These are phyloP conservation scores for Circaetus gallicus DNA, from an alignment of 2,113 vertebrate species.

Conservation along the genomic window DNA sequence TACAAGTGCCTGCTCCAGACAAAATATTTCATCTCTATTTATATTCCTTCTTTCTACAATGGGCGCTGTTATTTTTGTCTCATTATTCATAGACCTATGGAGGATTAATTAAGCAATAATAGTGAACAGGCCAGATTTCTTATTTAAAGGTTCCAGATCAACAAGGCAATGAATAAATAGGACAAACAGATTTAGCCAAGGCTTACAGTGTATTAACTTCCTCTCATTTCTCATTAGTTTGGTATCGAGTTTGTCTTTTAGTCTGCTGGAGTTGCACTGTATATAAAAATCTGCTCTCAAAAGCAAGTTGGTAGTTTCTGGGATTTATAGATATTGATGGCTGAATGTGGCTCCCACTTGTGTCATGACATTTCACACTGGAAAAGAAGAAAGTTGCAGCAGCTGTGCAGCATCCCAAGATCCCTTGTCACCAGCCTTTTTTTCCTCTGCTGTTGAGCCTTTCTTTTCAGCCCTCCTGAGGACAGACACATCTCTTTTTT, in stretches of 20 bases:
- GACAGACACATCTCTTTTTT: not conserved
- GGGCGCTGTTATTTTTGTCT: not conserved
- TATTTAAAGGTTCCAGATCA: slow-evolving; percentile 28
- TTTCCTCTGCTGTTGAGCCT: not conserved
- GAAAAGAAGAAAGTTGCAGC: not conserved
- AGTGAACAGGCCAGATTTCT: not conserved
- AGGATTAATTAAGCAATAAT: slow-evolving; percentile 38
- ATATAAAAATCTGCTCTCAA: not conserved
- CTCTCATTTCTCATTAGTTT: slow-evolving; percentile 37
- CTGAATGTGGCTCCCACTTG: not conserved
- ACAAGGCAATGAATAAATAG: slow-evolving; percentile 4
- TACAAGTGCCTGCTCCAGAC: not conserved
- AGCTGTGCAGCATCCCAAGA: not conserved
- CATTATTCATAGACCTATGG: not conserved
- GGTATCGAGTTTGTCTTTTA: not conserved
- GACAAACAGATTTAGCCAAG: slow-evolving; percentile 10
- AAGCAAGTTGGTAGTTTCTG: not conserved
- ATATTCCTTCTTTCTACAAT: not conserved
- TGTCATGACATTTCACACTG: slow-evolving; percentile 6
- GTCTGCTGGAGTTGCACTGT: not conserved
- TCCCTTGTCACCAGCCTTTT: not conserved
- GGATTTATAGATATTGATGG: slow-evolving; percentile 24
- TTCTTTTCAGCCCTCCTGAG: not conserved
- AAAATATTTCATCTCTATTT: not conserved
- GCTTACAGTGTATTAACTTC: slow-evolving; percentile 33